A percentile compares a stretch with the other conserved stretches of the same genome.
Conservation (phyloP, 1,140 invertebrate species). For the Cyphomyrmex costatus region DNA sequence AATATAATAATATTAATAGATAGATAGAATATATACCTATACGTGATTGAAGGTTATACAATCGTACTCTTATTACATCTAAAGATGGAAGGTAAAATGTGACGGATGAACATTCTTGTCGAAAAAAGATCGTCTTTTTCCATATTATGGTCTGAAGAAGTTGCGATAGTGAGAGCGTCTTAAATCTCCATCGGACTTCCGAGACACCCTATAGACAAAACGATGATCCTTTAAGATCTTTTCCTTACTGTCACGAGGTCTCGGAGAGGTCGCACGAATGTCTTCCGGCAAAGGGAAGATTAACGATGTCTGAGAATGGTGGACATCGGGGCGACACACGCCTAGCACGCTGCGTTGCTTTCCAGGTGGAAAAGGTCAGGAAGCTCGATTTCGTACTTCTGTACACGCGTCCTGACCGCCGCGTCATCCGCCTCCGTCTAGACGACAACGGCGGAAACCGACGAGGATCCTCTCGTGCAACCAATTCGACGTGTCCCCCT, state of each 20-base stretch:
- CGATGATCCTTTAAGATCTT: constrained; percentile 49
- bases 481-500: constrained; percentile 76
- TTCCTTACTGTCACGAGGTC: constrained; percentile 28
- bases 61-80: too few relatives aligned
- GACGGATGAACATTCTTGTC: not conserved
- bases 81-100: not conserved
- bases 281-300: constrained; percentile 54
- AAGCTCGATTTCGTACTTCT: constrained; percentile 3
- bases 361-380: constrained; percentile 66
- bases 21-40: too few relatives aligned
- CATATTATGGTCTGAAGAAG: not conserved
- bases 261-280: constrained; percentile 36
- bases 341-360: not conserved
- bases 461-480: constrained; percentile 79
- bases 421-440: constrained; percentile 73
- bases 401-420: constrained; percentile 40
- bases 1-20: too few relatives aligned
- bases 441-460: constrained; percentile 77
- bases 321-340: constrained; percentile 2
- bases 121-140: not conserved
- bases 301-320: constrained; percentile 33
- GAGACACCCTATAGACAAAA: constrained; percentile 23
- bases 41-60: too few relatives aligned
- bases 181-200: not conserved
- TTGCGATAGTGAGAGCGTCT: not conserved